A percentile compares a stretch with the other conserved stretches of the same genome.
Evolutionary conservation across 2,797 vertebrate genomes (phyloP).

Genomic region (Schizopygopsis malacanthus): DNA sequence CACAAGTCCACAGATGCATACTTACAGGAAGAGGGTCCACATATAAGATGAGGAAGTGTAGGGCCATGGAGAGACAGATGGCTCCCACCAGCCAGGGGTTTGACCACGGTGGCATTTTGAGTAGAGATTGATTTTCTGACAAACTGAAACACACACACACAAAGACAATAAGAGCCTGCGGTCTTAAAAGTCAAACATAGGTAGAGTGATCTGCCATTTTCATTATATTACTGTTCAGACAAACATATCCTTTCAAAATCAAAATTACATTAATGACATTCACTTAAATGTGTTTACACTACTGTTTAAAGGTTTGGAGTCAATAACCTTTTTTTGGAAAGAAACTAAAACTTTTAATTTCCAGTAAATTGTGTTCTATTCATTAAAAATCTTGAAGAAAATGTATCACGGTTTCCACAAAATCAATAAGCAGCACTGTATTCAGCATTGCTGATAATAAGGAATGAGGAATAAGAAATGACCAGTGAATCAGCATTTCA

Average conservation of each 20-base stretch:
- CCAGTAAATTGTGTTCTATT: background rate
- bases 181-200: conserved; percentile 6
- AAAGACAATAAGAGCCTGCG: background rate
- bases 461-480: too few relatives aligned
- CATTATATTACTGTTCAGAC: background rate
- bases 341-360: background rate
- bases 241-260: background rate
- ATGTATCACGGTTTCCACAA: background rate
- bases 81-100: conserved; percentile 83
- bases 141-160: conserved; percentile 67
- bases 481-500: too few relatives aligned
- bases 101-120: conserved; percentile 84
- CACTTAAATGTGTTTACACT: background rate
- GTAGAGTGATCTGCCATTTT: background rate
- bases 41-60: conserved; percentile 84
- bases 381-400: background rate
- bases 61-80: conserved; percentile 82
- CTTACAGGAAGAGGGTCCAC: conserved; percentile 82
- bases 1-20: background rate
- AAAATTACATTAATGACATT: background rate
- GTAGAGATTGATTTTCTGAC: conserved; percentile 83
- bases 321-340: background rate
- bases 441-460: too few relatives aligned
- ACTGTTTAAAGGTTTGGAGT: background rate
- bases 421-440: too few relatives aligned